phyloP scores from a whole-genome alignment of 30 jellyfish, hydroid and myxozoan genomes.

The Morbakka virulenta region DNA sequence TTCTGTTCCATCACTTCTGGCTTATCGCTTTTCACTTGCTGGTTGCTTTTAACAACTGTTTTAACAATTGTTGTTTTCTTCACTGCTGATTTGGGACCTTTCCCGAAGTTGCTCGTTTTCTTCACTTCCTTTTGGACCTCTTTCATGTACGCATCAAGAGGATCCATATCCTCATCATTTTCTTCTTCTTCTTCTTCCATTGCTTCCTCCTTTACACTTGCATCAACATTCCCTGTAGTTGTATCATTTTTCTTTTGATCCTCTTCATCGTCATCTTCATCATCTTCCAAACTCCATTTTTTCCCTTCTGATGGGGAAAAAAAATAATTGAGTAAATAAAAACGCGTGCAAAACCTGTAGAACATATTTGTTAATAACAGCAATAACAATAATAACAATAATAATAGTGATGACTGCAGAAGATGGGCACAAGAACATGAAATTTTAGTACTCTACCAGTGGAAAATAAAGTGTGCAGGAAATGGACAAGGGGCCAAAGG shows the following conservation, averaged over 20 bases:
- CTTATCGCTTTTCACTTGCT: constrained; percentile 15
- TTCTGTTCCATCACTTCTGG: constrained; percentile 98
- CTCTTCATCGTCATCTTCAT: constrained; percentile 84
- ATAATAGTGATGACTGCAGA: too few relatives aligned
- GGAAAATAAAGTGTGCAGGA: too few relatives aligned
- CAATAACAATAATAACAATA: too few relatives aligned
- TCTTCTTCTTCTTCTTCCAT: constrained; percentile 43
- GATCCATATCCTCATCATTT: constrained; percentile 85
- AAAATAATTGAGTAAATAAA: too few relatives aligned
- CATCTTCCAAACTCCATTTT: constrained; percentile 92
- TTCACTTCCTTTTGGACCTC: constrained; percentile 80
- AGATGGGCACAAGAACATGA: too few relatives aligned
- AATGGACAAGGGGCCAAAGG: too few relatives aligned
- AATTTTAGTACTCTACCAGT: too few relatives aligned
- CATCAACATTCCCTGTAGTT: not conserved
- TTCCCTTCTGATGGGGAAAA: too few relatives aligned
- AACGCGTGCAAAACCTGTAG: too few relatives aligned
- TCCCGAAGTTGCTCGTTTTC: constrained; percentile 54
- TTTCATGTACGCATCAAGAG: constrained; percentile 96
- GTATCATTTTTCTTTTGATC: not conserved
- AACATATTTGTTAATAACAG: too few relatives aligned
- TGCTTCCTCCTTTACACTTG: too few relatives aligned
- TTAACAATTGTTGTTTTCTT: constrained; percentile 84
- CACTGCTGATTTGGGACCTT: constrained; percentile 35
- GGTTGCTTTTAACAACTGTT: constrained; percentile 71